Evolutionary conservation across 2,888 invertebrate genomes (phyloP).

Genomic region (Oligia strigilis): DNA sequence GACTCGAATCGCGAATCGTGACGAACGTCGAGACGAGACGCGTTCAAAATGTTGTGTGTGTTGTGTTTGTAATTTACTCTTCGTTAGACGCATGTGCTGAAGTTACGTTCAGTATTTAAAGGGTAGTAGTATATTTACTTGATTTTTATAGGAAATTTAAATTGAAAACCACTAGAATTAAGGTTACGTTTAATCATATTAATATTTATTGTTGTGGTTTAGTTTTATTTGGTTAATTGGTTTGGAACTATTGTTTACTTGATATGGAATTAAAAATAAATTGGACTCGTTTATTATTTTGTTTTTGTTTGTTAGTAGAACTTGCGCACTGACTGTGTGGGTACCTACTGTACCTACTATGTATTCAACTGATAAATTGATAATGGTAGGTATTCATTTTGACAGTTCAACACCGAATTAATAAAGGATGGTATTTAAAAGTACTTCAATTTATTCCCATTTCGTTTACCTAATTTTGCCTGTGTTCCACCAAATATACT

Average conservation of each 20-base stretch:
- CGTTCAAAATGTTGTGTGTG: constrained; percentile 21
- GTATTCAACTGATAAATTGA: not conserved
- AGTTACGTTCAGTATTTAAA: constrained; percentile 34
- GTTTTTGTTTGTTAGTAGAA: not conserved
- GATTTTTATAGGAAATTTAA: constrained; percentile 24
- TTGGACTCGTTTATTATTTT: not conserved
- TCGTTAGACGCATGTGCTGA: constrained; percentile 27
- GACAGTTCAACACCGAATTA: not conserved
- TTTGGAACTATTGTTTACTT: not conserved
- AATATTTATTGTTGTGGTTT: not conserved
- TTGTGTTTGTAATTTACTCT: not conserved
- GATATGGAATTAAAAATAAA: constrained; percentile 9
- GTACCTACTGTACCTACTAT: not conserved
- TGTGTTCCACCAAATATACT: no score
- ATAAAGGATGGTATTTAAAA: no score
- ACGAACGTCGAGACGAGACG: constrained; percentile 31
- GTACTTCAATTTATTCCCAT: no score
- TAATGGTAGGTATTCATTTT: not conserved
- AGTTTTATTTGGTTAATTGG: not conserved
- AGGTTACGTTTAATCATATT: not conserved
- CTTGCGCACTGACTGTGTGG: not conserved
- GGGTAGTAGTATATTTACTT: not conserved
- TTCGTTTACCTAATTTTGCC: no score
- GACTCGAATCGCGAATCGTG: constrained; percentile 50
- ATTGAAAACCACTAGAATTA: constrained; percentile 11